These are phyloP conservation scores for Diloba caeruleocephala DNA, from an alignment of 2,888 invertebrate species.

Conservation along the genomic window DNA sequence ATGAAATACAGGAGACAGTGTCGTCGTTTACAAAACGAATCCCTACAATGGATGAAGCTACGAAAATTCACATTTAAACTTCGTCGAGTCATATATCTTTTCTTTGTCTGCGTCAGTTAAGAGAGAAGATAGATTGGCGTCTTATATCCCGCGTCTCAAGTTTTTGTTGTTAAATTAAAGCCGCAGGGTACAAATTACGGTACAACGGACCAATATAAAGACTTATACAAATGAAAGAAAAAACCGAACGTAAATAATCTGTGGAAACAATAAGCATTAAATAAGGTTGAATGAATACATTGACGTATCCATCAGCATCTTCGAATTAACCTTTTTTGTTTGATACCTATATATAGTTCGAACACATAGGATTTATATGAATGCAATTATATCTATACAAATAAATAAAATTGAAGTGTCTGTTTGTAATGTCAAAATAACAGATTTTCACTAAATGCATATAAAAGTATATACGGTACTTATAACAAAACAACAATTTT, in stretches of 20 bases:
- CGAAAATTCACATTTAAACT: conserved; percentile 48
- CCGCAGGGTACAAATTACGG: conserved; percentile 13
- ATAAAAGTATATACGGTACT: too few relatives aligned
- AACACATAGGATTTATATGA: conserved; percentile 34
- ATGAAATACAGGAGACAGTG: conserved; percentile 21
- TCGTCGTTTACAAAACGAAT: conserved; percentile 24
- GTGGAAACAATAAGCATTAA: conserved; percentile 3
- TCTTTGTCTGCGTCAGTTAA: conserved; percentile 44
- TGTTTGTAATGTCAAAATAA: too few relatives aligned
- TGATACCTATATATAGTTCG: too few relatives aligned
- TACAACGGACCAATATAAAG: conserved; percentile 1
- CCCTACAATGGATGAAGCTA: conserved; percentile 22
- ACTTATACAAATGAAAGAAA: conserved; percentile 1
- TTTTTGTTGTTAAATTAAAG: conserved; percentile 46
- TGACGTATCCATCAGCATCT: conserved; percentile 5
- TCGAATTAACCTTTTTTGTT: conserved; percentile 17
- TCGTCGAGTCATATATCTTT: conserved; percentile 45
- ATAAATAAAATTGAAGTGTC: too few relatives aligned
- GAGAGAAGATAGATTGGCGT: conserved; percentile 47
- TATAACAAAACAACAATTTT: too few relatives aligned
- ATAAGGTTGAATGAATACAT: conserved; percentile 7
- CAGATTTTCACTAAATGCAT: too few relatives aligned
- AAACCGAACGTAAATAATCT: neutral
- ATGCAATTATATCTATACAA: too few relatives aligned
- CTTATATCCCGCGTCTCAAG: conserved; percentile 34